Percentiles rank a stretch among this genome's conserved stretches.
phyloP scores from a whole-genome alignment of 2,888 invertebrate species.

The Physocephala rufipes region DNA sequence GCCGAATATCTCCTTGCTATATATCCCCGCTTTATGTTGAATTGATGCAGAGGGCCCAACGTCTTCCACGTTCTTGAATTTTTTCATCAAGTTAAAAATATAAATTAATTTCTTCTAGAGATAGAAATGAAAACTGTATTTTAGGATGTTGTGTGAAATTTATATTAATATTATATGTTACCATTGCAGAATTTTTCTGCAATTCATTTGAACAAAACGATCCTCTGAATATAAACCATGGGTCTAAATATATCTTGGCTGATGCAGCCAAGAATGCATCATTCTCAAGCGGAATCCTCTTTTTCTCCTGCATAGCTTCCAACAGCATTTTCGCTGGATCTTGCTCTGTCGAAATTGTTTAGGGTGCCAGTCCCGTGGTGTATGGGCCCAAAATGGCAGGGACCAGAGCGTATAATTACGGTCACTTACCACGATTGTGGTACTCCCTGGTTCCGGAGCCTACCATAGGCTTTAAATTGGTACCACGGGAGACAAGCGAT shows the following conservation, averaged over 20 bases:
- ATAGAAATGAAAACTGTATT: not conserved
- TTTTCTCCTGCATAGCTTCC: slow-evolving; percentile 25
- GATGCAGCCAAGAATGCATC: slow-evolving; percentile 41
- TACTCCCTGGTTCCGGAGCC: too few species aligned
- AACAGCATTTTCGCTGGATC: slow-evolving; percentile 9
- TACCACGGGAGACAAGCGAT: too few species aligned
- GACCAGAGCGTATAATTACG: too few species aligned
- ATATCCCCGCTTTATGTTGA: not conserved
- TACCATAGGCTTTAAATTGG: too few species aligned
- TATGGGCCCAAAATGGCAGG: slow-evolving; percentile 38
- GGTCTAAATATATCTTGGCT: slow-evolving; percentile 33
- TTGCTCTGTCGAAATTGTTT: slow-evolving; percentile 26
- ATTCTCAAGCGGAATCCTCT: slow-evolving; percentile 36
- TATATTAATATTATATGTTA: not conserved
- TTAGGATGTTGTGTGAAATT: not conserved
- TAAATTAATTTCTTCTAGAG: not conserved
- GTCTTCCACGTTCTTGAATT: not conserved
- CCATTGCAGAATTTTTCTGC: not conserved
- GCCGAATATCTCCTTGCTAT: not conserved
- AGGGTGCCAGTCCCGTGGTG: slow-evolving; percentile 37
- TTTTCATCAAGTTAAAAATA: not conserved
- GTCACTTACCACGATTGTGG: too few species aligned
- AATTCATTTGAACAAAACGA: not conserved
- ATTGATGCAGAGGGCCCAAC: not conserved
- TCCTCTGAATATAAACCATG: not conserved